Base-by-base conservation (phyloP, 2,797 vertebrate species). In the Antrozous pallidus region DNA sequence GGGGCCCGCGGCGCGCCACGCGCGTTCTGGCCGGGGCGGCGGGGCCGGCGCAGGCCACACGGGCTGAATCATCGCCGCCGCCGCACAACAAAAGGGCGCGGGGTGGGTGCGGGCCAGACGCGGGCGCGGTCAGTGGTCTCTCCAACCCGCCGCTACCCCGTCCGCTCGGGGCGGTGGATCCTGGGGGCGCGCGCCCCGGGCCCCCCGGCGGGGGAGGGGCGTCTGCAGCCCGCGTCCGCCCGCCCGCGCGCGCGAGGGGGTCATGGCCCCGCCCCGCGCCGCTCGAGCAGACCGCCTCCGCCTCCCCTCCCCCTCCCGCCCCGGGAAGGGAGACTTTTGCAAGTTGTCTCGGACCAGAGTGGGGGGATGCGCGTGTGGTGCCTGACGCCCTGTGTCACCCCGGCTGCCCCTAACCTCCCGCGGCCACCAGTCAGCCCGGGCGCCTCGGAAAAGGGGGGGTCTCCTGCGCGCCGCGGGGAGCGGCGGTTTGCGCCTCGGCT, bases 231-330 rank as follows among this genome's bases (percentile, higher is more conserved):
- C 84, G 70, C 80, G 85, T 49, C 45, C 71, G 67, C 92, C 78
- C 81, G 86, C 61, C 47, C 71, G 69, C 92, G 71, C 28, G 90
- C 82, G 54, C 65, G 16, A 77, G 93, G 94, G 95, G 97, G 96
- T 95, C 96, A 95, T 84, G 93, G 97, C 96, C 95, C 96, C 97
- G 92, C 96, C 96, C 91, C 96, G 94, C 95, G 93, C 90, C 88
- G 93, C 87, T 24, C 18, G 83, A 58, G 87, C 87, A 40, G 73
- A 3, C 88, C 47, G 79, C 81, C 67, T 58, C 73, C 75, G 24
- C 65, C 49, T 69, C 95, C 94, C 91, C 69, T 61, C 91, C 93
- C 93, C 94, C 74, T 70, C 88, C 70, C 31, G 81, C 94, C 69
- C 70, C 51, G 87, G 93, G 86, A 74, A 42, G 36, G 56, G 94